A percentile compares a stretch with the other conserved stretches of the same genome.
phyloP scores from a whole-genome alignment of 2,888 invertebrate species.

The Zaprionus lineosus region DNA sequence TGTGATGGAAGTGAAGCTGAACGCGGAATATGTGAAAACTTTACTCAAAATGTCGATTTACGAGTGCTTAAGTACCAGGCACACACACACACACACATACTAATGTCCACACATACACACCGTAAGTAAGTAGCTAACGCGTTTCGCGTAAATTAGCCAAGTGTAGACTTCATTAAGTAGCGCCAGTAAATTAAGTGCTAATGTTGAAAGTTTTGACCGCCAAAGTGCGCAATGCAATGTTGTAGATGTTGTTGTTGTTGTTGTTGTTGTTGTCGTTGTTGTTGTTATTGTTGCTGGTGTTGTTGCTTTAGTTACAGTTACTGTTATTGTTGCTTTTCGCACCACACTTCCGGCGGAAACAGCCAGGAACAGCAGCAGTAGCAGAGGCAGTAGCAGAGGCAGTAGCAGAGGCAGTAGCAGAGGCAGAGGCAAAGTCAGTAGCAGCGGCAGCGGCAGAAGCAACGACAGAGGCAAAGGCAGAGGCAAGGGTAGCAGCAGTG shows the following conservation, averaged over 20 bases:
- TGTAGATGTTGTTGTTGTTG: slow-evolving; percentile 23
- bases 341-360: slow-evolving; percentile 62
- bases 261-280: slow-evolving; percentile 23
- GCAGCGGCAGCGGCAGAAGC: slow-evolving; percentile 17
- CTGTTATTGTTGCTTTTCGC: slow-evolving; percentile 52
- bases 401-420: slow-evolving; percentile 23
- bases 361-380: slow-evolving; percentile 47
- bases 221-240: slow-evolving; percentile 62
- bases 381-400: slow-evolving; percentile 20
- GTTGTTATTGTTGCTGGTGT: slow-evolving; percentile 28
- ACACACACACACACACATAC: not conserved
- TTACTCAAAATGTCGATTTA: slow-evolving; percentile 32
- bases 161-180: slow-evolving; percentile 79
- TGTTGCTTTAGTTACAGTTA: too few relatives aligned
- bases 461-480: slow-evolving; percentile 29
- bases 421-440: slow-evolving; percentile 24
- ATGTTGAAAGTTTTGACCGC: slow-evolving; percentile 75
- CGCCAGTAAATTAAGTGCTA: slow-evolving; percentile 77
- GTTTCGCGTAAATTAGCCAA: slow-evolving; percentile 74
- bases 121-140: slow-evolving; percentile 38
- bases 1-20: slow-evolving; percentile 23
- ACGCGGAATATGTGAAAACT: slow-evolving; percentile 40
- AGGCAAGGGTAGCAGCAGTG: slow-evolving; percentile 24
- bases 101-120: not conserved
- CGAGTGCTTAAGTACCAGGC: slow-evolving; percentile 4